Evolutionary conservation across 2,888 invertebrate species (phyloP).

Genomic region (Folsomia candida): DNA sequence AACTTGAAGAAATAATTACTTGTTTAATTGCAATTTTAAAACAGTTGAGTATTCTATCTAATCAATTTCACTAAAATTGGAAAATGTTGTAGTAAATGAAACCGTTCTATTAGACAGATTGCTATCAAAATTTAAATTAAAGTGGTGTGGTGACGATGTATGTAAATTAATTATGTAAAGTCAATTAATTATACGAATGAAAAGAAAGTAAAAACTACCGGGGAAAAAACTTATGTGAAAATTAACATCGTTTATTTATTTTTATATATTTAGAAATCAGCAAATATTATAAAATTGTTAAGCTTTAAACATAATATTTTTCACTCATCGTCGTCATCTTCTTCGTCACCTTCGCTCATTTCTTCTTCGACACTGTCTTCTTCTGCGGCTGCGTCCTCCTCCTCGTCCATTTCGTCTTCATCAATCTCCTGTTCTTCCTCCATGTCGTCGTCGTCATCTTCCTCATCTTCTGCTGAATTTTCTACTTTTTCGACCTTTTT

Average conservation of each 20-base stretch:
- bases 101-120: too few relatives aligned
- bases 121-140: too few relatives aligned
- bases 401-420: neutral
- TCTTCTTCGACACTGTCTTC: conserved; percentile 3
- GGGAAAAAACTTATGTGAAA: neutral
- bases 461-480: conserved; percentile 19
- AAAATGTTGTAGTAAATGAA: neutral
- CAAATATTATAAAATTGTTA: neutral
- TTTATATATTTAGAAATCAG: neutral
- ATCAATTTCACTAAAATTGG: neutral
- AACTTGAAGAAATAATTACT: conserved; percentile 54
- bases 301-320: neutral
- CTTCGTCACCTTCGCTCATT: neutral
- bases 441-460: neutral
- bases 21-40: neutral
- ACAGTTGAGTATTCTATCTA: too few relatives aligned
- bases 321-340: neutral
- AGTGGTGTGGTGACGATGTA: too few relatives aligned
- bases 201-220: neutral
- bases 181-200: too few relatives aligned
- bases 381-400: neutral
- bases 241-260: neutral
- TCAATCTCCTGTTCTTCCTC: neutral
- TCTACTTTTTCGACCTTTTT: conserved; percentile 14
- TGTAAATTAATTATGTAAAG: too few relatives aligned